Conservation (phyloP, 1,140 invertebrate genomes). For the Drosophila subobscura region DNA sequence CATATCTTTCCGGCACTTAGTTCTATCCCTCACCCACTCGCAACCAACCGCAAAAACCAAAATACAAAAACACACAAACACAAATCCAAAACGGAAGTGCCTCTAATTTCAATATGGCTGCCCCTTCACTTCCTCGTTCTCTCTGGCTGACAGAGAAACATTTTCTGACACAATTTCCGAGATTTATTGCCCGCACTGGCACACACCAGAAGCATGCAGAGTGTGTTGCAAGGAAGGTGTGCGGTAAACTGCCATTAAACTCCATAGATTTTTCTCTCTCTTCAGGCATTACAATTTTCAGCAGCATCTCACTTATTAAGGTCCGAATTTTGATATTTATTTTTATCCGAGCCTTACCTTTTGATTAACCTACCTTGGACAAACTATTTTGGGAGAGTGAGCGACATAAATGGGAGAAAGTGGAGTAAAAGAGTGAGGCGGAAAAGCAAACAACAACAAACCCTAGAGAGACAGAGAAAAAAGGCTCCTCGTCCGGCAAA, state of each 20-base stretch:
- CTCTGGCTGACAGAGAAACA: conserved; percentile 56
- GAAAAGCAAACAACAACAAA: conserved; percentile 31
- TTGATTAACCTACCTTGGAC: not conserved
- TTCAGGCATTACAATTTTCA: not conserved
- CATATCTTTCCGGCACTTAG: conserved; percentile 81
- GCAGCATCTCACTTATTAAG: too few species aligned
- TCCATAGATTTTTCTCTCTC: not conserved
- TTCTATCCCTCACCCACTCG: conserved; percentile 41
- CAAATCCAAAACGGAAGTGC: conserved; percentile 68
- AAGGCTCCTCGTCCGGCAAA: conserved; percentile 41
- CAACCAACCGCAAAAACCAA: conserved; percentile 27
- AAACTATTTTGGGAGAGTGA: conserved; percentile 10
- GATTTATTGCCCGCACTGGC: conserved; percentile 69
- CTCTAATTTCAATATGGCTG: conserved; percentile 79
- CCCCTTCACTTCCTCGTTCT: conserved; percentile 26
- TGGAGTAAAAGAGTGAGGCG: not conserved
- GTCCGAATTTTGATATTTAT: too few species aligned
- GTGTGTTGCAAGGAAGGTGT: not conserved
- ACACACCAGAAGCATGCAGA: conserved; percentile 13
- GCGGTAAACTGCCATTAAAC: too few species aligned
- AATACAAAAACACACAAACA: conserved; percentile 17
- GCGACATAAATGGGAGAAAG: not conserved
- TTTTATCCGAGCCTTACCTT: too few species aligned
- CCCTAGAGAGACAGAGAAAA: not conserved
- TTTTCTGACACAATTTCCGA: conserved; percentile 81